Conservation (phyloP, 2,797 vertebrate species). For the Telmatherina bonti region DNA sequence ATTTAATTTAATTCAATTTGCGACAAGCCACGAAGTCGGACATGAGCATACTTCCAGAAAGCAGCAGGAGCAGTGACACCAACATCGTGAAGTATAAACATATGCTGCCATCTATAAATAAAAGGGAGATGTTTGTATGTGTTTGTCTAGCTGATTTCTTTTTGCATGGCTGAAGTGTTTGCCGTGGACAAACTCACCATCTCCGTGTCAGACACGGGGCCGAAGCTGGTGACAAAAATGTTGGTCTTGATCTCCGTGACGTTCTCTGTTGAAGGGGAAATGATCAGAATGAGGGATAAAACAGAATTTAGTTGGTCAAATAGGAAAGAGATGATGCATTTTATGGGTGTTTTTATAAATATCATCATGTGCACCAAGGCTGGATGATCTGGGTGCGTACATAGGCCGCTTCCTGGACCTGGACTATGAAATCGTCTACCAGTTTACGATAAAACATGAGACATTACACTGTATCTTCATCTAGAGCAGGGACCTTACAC, state of each 20-base stretch:
- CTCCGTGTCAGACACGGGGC: slow-evolving; percentile 94
- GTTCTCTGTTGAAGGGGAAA: slow-evolving; percentile 83
- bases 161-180: slow-evolving; percentile 16
- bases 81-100: slow-evolving; percentile 44
- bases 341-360: too few species aligned
- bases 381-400: too few species aligned
- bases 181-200: slow-evolving; percentile 87
- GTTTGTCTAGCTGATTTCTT: slow-evolving; percentile 13
- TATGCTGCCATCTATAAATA: slow-evolving; percentile 33
- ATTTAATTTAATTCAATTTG: slow-evolving; percentile 27
- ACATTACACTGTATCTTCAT: too few species aligned
- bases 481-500: too few species aligned
- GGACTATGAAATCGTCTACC: too few species aligned
- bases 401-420: too few species aligned
- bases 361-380: too few species aligned
- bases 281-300: background rate
- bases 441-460: too few species aligned
- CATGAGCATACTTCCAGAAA: slow-evolving; percentile 8
- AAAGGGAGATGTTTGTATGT: background rate
- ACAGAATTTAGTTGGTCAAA: background rate
- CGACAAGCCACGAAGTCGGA: slow-evolving; percentile 18
- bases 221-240: slow-evolving; percentile 96
- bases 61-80: slow-evolving; percentile 4
- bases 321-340: too few species aligned
- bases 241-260: slow-evolving; percentile 95